phyloP scores from a whole-genome alignment of 2,113 vertebrate genomes.

The Carassius auratus region DNA sequence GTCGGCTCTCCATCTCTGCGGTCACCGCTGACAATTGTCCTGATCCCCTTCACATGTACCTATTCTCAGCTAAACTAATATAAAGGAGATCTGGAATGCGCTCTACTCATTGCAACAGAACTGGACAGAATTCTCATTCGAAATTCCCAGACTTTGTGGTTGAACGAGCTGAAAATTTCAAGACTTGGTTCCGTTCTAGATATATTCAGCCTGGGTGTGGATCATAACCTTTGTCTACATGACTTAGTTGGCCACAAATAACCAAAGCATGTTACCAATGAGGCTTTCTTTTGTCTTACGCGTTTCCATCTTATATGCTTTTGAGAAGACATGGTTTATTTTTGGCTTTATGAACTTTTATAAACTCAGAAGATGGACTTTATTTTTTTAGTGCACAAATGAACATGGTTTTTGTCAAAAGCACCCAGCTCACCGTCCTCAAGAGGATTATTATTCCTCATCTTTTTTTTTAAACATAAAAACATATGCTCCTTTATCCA shows the following conservation, averaged over 20 bases:
- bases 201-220: conserved; percentile 21
- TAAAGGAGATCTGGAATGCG: conserved; percentile 12
- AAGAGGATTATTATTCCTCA: conserved; percentile 46
- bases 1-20: not conserved
- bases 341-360: conserved; percentile 62
- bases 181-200: not conserved
- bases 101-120: not conserved
- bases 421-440: conserved; percentile 62
- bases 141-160: conserved; percentile 2
- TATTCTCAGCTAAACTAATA: conserved; percentile 12
- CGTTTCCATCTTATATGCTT: conserved; percentile 67
- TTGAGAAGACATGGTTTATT: conserved; percentile 62
- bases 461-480: conserved; percentile 50
- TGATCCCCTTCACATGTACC: not conserved
- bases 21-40: not conserved
- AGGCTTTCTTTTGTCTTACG: conserved; percentile 68
- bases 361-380: conserved; percentile 59
- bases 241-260: conserved; percentile 55
- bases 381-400: conserved; percentile 16
- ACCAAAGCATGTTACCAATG: conserved; percentile 73
- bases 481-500: conserved; percentile 60
- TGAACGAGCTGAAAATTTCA: not conserved
- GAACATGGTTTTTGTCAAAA: not conserved
- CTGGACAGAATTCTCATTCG: not conserved
- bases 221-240: not conserved